Evolutionary conservation across 2,888 invertebrate genomes (phyloP).

Genomic region (Sipha maydis): DNA sequence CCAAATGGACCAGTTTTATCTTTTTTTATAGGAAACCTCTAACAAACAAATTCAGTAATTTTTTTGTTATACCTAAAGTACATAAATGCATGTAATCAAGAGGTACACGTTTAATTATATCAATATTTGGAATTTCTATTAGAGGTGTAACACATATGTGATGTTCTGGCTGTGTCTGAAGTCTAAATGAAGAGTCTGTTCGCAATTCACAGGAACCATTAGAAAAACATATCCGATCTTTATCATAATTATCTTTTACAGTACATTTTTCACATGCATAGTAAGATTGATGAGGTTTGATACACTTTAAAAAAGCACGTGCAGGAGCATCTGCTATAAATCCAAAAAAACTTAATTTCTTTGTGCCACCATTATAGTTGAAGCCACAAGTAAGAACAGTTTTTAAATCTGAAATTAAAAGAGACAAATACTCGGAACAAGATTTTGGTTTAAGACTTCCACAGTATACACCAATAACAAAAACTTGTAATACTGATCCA

Average conservation of each 20-base stretch:
- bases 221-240: conserved; percentile 17
- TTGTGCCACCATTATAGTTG: neutral
- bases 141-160: neutral
- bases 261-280: conserved; percentile 22
- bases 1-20: too few species aligned
- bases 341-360: conserved; percentile 14
- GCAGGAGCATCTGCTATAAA: conserved; percentile 7
- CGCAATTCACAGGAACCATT: neutral
- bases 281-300: conserved; percentile 4
- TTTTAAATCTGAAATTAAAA: conserved; percentile 14
- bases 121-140: too few species aligned
- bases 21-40: too few species aligned
- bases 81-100: too few species aligned
- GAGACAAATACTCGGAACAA: conserved; percentile 8
- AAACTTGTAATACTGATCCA: conserved; percentile 3
- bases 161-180: conserved; percentile 13
- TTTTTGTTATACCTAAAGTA: too few species aligned
- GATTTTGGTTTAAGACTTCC: conserved; percentile 9
- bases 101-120: too few species aligned
- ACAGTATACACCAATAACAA: conserved; percentile 12
- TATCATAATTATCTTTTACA: neutral
- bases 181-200: conserved; percentile 4
- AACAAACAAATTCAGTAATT: too few species aligned
- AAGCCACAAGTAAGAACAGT: neutral
- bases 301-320: conserved; percentile 13